phyloP scores from a whole-genome alignment of 2,797 vertebrate species.

The Anisognathus igniventris region DNA sequence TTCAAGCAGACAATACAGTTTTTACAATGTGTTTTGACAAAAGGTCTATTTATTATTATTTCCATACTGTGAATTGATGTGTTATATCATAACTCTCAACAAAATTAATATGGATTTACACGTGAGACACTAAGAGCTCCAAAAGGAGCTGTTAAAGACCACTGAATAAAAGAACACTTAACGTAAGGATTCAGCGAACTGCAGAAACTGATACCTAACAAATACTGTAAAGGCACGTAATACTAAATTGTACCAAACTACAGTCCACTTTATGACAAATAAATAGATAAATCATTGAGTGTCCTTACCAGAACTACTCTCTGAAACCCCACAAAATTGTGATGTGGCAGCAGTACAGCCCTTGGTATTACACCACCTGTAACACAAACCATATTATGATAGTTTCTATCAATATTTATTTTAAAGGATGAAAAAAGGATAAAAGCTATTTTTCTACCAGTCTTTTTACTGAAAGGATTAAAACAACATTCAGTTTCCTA shows the following conservation, averaged over 20 bases:
- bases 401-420: slow-evolving; percentile 52
- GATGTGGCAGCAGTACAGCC: slow-evolving; percentile 67
- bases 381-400: slow-evolving; percentile 67
- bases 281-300: slow-evolving; percentile 63
- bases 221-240: neutral
- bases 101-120: neutral
- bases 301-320: slow-evolving; percentile 69
- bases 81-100: neutral
- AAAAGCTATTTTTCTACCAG: slow-evolving; percentile 33
- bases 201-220: neutral
- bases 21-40: neutral
- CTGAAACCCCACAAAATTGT: slow-evolving; percentile 70
- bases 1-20: neutral
- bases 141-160: slow-evolving; percentile 33
- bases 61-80: neutral
- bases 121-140: neutral
- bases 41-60: slow-evolving; percentile 7
- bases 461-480: slow-evolving; percentile 12
- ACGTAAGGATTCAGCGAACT: neutral
- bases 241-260: slow-evolving; percentile 2
- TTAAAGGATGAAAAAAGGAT: slow-evolving; percentile 48
- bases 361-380: slow-evolving; percentile 67
- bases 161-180: neutral
- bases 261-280: slow-evolving; percentile 10
- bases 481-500: slow-evolving; percentile 1